These are phyloP conservation scores for Phalanger gymnotis DNA, from an alignment of 2,797 vertebrate species.

Conservation along the genomic window DNA sequence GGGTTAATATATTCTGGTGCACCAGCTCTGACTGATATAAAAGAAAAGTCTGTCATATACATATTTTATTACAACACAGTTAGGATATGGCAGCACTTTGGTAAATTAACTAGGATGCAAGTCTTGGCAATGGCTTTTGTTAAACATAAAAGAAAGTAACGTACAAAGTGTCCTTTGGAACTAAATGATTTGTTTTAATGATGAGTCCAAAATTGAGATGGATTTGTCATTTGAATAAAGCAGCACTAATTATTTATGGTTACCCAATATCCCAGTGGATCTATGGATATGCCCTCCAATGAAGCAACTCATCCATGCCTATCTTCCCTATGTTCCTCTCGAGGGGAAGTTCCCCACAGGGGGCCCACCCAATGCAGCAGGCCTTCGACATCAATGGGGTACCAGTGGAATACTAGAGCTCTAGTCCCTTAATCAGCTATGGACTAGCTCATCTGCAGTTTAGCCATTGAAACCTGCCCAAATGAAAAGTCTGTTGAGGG, in stretches of 20 bases:
- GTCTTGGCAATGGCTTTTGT: constrained; percentile 58
- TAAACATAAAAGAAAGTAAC: constrained; percentile 40
- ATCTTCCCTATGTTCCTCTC: neutral
- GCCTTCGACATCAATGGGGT: neutral
- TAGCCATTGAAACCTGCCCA: neutral
- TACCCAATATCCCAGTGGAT: neutral
- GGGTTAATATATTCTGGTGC: constrained; percentile 96
- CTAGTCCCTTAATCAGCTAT: neutral
- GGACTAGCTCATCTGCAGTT: neutral
- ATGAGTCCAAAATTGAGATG: constrained; percentile 48
- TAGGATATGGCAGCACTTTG: constrained; percentile 38
- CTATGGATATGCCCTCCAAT: neutral
- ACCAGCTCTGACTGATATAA: constrained; percentile 94
- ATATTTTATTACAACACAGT: neutral
- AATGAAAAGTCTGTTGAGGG: neutral
- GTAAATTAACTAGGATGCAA: constrained; percentile 46
- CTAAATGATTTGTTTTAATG: constrained; percentile 32
- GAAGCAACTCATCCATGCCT: neutral
- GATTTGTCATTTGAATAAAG: constrained; percentile 32
- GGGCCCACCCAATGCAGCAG: neutral
- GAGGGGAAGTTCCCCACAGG: neutral
- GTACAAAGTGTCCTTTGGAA: constrained; percentile 50
- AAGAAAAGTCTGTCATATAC: constrained; percentile 73
- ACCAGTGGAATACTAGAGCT: neutral
- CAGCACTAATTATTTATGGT: constrained; percentile 45